A percentile compares a stretch with the other conserved stretches of the same genome.
Conservation (phyloP, 2,113 vertebrate genomes). For the Syngnathoides biaculeatus region DNA sequence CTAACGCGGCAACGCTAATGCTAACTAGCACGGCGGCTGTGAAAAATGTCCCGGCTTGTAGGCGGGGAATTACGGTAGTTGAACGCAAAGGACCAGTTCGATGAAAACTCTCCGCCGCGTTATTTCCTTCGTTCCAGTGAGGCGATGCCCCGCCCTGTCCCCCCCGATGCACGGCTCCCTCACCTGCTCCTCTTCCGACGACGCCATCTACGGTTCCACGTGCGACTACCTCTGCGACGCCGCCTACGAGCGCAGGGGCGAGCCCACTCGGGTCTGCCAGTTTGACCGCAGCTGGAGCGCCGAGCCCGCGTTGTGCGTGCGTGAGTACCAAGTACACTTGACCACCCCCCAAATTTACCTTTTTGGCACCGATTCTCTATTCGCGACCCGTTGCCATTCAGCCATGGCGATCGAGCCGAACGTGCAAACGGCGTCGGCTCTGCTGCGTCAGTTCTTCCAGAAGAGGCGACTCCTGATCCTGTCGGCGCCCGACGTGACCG, state of each 20-base stretch:
- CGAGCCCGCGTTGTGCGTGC: slow-evolving; percentile 71
- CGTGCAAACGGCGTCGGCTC: slow-evolving; percentile 76
- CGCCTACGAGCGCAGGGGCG: slow-evolving; percentile 82
- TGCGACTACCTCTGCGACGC: slow-evolving; percentile 89
- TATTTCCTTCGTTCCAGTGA: slow-evolving; percentile 71
- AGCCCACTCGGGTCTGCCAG: slow-evolving; percentile 79
- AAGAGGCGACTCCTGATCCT: slow-evolving; percentile 87
- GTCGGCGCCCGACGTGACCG: slow-evolving; percentile 80
- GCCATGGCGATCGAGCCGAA: slow-evolving; percentile 86
- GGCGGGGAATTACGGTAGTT: too few species aligned
- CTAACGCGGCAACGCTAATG: too few species aligned
- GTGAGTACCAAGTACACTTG: slow-evolving; percentile 69
- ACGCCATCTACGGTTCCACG: slow-evolving; percentile 86
- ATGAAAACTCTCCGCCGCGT: not conserved
- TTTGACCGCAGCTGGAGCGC: slow-evolving; percentile 84
- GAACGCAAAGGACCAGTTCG: too few species aligned
- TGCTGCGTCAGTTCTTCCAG: slow-evolving; percentile 91
- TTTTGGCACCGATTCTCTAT: too few species aligned
- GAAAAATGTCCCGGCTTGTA: too few species aligned
- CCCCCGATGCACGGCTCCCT: slow-evolving; percentile 82
- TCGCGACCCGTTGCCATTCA: too few species aligned
- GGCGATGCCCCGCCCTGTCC: slow-evolving; percentile 79
- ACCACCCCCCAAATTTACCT: too few species aligned
- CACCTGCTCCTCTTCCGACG: slow-evolving; percentile 82
- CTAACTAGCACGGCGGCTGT: too few species aligned